Conservation (phyloP, 2,113 vertebrate genomes). For the Balaenoptera acutorostrata region DNA sequence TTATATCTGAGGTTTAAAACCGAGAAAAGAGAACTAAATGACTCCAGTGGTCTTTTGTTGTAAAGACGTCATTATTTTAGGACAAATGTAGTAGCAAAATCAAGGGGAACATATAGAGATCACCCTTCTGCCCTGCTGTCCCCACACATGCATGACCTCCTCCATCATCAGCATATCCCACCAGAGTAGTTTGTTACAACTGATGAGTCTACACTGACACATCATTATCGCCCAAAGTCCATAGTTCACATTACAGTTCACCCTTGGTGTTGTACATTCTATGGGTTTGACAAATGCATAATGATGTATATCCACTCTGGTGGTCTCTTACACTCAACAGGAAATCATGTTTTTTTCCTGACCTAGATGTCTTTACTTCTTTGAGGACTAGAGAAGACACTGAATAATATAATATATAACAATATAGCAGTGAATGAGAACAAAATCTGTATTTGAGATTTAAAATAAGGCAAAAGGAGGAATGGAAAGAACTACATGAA, state of each 20-base stretch:
- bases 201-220: not conserved
- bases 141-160: not conserved
- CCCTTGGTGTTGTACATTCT: not conserved
- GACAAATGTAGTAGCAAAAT: not conserved
- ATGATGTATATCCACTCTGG: not conserved
- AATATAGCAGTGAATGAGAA: not conserved
- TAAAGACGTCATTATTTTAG: not conserved
- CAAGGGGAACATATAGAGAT: not conserved
- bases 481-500: not conserved
- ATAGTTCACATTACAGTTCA: not conserved
- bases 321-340: not conserved
- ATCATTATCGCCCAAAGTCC: not conserved
- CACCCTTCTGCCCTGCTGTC: not conserved
- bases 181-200: not conserved
- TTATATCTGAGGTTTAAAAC: not conserved
- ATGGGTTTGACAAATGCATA: not conserved
- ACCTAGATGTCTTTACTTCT: not conserved
- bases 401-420: not conserved
- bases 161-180: too few species aligned
- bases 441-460: not conserved
- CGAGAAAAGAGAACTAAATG: not conserved
- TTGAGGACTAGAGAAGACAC: not conserved
- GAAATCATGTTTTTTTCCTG: not conserved
- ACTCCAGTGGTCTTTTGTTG: not conserved
- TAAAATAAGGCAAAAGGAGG: not conserved